Percentiles rank a stretch among this genome's conserved stretches.
Evolutionary conservation across 2,113 vertebrate genomes (phyloP).

Genomic region (Trichechus manatus): DNA sequence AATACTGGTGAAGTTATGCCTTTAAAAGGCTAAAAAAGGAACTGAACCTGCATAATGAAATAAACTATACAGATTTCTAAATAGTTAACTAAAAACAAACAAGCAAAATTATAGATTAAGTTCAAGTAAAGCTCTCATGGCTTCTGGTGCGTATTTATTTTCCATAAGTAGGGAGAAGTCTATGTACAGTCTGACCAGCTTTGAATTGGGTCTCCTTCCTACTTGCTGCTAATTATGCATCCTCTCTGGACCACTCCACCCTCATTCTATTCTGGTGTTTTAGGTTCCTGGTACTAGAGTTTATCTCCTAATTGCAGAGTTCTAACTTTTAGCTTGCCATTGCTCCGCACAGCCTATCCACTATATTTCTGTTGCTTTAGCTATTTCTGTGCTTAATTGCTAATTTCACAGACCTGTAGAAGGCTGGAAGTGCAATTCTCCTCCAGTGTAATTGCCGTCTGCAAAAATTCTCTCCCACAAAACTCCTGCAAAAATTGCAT

Average conservation of each 20-base stretch:
- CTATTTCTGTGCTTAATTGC: constrained; percentile 50
- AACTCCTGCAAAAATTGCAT: constrained; percentile 16
- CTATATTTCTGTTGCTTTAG: constrained; percentile 43
- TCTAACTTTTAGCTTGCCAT: constrained; percentile 7
- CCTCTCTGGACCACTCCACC: neutral
- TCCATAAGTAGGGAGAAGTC: neutral
- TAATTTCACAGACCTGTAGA: constrained; percentile 66
- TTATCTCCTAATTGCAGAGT: constrained; percentile 10
- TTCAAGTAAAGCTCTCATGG: neutral
- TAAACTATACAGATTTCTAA: constrained; percentile 9
- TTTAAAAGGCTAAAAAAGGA: constrained; percentile 2
- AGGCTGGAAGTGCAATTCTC: constrained; percentile 6
- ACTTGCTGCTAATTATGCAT: neutral
- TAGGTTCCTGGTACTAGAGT: neutral
- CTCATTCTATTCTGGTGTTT: neutral
- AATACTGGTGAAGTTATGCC: neutral
- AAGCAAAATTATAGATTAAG: constrained; percentile 24
- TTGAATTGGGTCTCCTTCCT: neutral
- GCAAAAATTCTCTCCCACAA: constrained; percentile 47
- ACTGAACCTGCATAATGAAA: neutral
- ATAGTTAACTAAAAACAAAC: neutral
- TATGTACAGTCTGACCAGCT: neutral
- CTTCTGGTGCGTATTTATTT: neutral
- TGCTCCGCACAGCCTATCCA: neutral
- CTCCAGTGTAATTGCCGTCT: constrained; percentile 37